A percentile compares a stretch with the other conserved stretches of the same genome.
phyloP scores from a whole-genome alignment of 2,888 invertebrate species.

The Eugnorisma glareosa region DNA sequence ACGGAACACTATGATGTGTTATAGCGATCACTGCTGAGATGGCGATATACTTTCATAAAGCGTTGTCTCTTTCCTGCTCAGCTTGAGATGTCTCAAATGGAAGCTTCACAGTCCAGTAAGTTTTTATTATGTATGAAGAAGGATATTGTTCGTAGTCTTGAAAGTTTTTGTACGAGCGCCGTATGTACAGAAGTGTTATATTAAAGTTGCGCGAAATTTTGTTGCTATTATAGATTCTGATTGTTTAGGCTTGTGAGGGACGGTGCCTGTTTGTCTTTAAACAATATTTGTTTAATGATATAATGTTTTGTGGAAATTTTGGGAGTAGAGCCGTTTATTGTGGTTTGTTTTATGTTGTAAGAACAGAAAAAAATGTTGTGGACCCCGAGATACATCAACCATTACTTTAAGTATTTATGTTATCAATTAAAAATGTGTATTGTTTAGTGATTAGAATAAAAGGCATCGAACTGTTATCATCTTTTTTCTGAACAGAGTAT shows the following conservation, averaged over 20 bases:
- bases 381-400: background rate
- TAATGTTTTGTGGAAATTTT: slow-evolving; percentile 15
- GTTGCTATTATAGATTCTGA: slow-evolving; percentile 44
- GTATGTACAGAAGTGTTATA: slow-evolving; percentile 44
- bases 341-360: background rate
- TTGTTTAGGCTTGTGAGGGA: slow-evolving; percentile 41
- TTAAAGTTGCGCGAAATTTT: slow-evolving; percentile 51
- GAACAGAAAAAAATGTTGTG: background rate
- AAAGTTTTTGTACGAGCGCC: slow-evolving; percentile 48
- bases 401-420: background rate
- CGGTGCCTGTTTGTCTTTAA: slow-evolving; percentile 27
- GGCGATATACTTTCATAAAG: slow-evolving; percentile 5
- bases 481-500: background rate
- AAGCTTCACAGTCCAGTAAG: slow-evolving; percentile 54
- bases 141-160: slow-evolving; percentile 51
- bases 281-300: slow-evolving; percentile 40
- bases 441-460: too few relatives aligned
- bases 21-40: slow-evolving; percentile 32
- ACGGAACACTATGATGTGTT: slow-evolving; percentile 41
- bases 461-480: background rate
- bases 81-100: slow-evolving; percentile 26
- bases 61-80: slow-evolving; percentile 24
- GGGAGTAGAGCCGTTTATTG: background rate
- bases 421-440: background rate
- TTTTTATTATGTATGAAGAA: slow-evolving; percentile 65